Evolutionary conservation across 92 coral and sea anemone species (phyloP).

Genomic region (Epizoanthus stellaris): DNA sequence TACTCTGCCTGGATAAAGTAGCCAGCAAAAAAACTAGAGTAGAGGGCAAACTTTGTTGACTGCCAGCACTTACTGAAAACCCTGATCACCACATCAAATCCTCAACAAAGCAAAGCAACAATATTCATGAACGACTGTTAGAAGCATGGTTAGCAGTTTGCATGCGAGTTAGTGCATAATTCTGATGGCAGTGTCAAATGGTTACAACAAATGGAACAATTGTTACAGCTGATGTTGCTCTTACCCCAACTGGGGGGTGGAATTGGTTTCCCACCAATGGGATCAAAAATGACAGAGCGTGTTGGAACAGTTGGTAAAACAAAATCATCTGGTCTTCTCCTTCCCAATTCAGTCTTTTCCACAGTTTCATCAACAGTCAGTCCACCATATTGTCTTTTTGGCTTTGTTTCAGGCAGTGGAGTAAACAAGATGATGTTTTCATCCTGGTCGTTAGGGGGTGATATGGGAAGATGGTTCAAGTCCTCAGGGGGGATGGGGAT

Average conservation of each 20-base stretch:
- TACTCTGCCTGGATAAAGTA: no score
- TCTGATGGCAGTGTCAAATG: no score
- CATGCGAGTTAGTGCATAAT: no score
- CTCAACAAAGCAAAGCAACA: no score
- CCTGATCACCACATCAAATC: no score
- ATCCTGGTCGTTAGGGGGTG: constrained; percentile 33
- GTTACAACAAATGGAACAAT: neutral
- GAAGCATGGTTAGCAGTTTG: no score
- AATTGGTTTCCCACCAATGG: constrained; percentile 39
- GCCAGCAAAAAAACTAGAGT: no score
- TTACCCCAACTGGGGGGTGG: constrained; percentile 46
- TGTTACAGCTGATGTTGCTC: constrained; percentile 3
- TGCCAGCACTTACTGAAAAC: no score
- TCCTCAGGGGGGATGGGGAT: constrained; percentile 53
- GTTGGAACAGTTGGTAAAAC: constrained; percentile 66
- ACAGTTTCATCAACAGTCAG: constrained; percentile 22
- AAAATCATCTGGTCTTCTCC: constrained; percentile 29
- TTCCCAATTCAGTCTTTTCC: constrained; percentile 42
- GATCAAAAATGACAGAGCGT: constrained; percentile 59
- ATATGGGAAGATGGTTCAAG: constrained; percentile 20
- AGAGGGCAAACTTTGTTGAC: no score
- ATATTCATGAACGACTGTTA: no score
- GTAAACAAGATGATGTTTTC: constrained; percentile 10
- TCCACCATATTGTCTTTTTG: constrained; percentile 39
- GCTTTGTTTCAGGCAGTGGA: constrained; percentile 44